Base-by-base conservation (phyloP, 2,797 vertebrate genomes). In the Poecilia gillii region DNA sequence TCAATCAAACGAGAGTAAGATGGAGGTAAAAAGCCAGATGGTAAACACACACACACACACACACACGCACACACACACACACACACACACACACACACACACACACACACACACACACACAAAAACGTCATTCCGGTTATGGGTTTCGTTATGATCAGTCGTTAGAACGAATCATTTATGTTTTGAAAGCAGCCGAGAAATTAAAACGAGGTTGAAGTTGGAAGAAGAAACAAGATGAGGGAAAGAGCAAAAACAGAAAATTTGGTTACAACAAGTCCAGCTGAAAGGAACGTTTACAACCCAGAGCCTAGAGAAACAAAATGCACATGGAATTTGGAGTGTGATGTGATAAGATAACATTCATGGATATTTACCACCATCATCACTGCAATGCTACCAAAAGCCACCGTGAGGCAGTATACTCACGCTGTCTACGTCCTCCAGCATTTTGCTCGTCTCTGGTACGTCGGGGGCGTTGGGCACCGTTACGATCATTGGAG, bases 401-500 rank as follows among this genome's bases (percentile, higher is more conserved):
- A 47, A 7, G 73, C 78, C 85, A 78, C 33, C 16, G 73, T 5
- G 70, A 81, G 89, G 76, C 41, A 62, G 80, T 62, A 75, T 91
- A 98, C 98, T 97, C 95, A 99, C 98, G 84, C 96, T 97, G 92
- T 98, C 98, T 0, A 97, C 96, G 87, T 99, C 98, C 85, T 99
- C 98, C 47, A 99, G 95, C 97, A 99, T 98, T 91, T 96, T 96
- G 72, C 97, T 97, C 91, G 96, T 97, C 93, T 99, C 98, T 49
- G 97, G 96, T 51, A 97, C 96, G 0, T 99, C 98, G 0, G 98
- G 98, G 73, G 98, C 98, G 46, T 96, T 99, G 92, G 99, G 99
- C 66, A 99, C 97, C 0, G 95, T 97, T 90, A 99, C 97, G 0
- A 96, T 94, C 97, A 99, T 96, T 7, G 99, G 98, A 9, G 97